phyloP scores from a whole-genome alignment of 2,888 invertebrate genomes.

The Harpalus rubripes region DNA sequence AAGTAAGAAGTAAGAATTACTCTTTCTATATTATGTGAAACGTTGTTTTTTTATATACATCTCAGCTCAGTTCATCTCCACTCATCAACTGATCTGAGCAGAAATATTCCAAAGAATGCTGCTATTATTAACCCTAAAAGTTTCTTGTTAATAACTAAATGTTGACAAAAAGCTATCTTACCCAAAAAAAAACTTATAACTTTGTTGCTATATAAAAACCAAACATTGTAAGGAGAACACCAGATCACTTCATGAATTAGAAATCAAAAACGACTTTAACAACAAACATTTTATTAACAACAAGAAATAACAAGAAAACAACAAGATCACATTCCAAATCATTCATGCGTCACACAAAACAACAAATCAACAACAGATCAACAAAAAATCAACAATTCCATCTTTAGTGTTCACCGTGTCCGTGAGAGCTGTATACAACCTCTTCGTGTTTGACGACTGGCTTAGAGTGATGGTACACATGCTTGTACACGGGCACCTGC shows the following conservation, averaged over 20 bases:
- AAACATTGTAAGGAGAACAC: too few relatives aligned
- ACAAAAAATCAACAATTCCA: slow-evolving; percentile 36
- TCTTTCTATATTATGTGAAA: too few relatives aligned
- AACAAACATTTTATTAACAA: slow-evolving; percentile 51
- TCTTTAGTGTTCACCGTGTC: slow-evolving; percentile 40
- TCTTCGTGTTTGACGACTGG: slow-evolving; percentile 33
- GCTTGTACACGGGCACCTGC: slow-evolving; percentile 85
- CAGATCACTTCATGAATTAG: background rate
- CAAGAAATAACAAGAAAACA: slow-evolving; percentile 28
- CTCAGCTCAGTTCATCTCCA: too few relatives aligned
- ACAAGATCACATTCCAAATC: slow-evolving; percentile 17
- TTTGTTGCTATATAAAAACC: too few relatives aligned
- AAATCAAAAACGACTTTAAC: slow-evolving; percentile 29
- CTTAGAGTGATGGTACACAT: slow-evolving; percentile 81
- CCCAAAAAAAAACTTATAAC: too few relatives aligned
- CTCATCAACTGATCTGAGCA: too few relatives aligned
- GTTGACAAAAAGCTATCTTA: too few relatives aligned
- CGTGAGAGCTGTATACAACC: slow-evolving; percentile 24
- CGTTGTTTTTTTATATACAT: too few relatives aligned
- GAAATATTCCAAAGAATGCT: too few relatives aligned
- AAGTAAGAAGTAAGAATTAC: too few relatives aligned
- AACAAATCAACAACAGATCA: slow-evolving; percentile 28
- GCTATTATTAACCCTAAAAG: too few relatives aligned
- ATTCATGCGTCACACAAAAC: slow-evolving; percentile 1
- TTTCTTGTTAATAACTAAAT: too few relatives aligned